Conservation (phyloP, 2,113 vertebrate genomes). For the Carollia perspicillata region DNA sequence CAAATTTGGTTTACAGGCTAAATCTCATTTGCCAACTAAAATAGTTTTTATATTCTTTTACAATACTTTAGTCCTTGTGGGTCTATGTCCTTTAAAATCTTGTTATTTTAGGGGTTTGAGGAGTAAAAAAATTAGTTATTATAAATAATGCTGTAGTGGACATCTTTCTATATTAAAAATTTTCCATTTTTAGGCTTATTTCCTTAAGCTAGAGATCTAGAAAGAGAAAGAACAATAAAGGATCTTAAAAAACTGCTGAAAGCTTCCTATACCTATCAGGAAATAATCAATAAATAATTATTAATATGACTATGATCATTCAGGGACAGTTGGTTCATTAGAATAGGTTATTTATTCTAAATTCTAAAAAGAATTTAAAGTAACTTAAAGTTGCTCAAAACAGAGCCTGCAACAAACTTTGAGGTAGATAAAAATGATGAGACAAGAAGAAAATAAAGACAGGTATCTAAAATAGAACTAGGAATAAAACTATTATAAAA, state of each 20-base stretch:
- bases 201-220: background rate
- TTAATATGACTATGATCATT: background rate
- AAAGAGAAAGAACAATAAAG: constrained; percentile 6
- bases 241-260: background rate
- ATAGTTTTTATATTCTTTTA: background rate
- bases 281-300: background rate
- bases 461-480: background rate
- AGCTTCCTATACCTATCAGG: background rate
- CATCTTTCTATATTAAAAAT: background rate
- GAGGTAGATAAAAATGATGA: background rate
- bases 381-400: constrained; percentile 25
- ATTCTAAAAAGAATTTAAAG: background rate
- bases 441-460: background rate
- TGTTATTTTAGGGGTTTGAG: background rate
- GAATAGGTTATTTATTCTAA: background rate
- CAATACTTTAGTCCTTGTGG: background rate
- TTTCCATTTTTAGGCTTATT: background rate
- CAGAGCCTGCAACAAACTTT: background rate
- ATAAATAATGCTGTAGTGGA: background rate
- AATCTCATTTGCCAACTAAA: background rate
- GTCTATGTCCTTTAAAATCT: background rate
- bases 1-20: background rate
- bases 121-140: background rate
- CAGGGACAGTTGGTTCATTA: background rate
- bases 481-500: background rate